A percentile compares a stretch with the other conserved stretches of the same genome.
These are phyloP conservation scores for Listronotus bonariensis DNA, from an alignment of 1,140 invertebrate species.

Conservation along the genomic window DNA sequence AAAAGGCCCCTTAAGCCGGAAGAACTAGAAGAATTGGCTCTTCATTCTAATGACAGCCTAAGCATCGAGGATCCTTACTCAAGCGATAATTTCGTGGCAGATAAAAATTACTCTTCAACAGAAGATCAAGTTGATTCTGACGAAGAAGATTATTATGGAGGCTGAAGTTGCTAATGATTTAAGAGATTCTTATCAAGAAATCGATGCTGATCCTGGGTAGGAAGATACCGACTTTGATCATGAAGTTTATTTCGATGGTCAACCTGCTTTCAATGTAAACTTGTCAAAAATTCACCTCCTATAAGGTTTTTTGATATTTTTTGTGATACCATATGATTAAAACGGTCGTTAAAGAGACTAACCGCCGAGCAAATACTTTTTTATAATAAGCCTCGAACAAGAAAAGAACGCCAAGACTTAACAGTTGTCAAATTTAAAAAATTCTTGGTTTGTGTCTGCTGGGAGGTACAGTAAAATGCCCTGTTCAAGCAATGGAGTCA, in stretches of 20 bases:
- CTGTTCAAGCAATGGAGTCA: too few relatives aligned
- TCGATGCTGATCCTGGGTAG: not conserved
- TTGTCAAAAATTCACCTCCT: too few relatives aligned
- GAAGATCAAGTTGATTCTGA: conserved; percentile 1
- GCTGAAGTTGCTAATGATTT: not conserved
- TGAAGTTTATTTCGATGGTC: not conserved
- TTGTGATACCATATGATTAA: too few relatives aligned
- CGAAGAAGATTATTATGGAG: not conserved
- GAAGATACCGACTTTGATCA: not conserved
- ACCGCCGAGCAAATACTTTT: too few relatives aligned
- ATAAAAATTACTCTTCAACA: not conserved
- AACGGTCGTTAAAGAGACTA: too few relatives aligned
- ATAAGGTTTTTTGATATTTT: too few relatives aligned
- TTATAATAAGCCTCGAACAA: too few relatives aligned
- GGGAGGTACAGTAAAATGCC: too few relatives aligned
- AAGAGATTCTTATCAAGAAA: not conserved
- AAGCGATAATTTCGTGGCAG: not conserved
- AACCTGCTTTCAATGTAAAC: conserved; percentile 1
- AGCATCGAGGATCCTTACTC: not conserved
- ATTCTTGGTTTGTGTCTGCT: too few relatives aligned
- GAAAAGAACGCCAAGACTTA: too few relatives aligned
- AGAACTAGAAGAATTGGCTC: not conserved
- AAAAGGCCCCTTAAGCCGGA: not conserved
- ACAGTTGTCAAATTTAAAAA: too few relatives aligned
- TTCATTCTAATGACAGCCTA: not conserved